phyloP scores from a whole-genome alignment of 92 coral and sea anemone genomes.

The Zoanthus solanderi region DNA sequence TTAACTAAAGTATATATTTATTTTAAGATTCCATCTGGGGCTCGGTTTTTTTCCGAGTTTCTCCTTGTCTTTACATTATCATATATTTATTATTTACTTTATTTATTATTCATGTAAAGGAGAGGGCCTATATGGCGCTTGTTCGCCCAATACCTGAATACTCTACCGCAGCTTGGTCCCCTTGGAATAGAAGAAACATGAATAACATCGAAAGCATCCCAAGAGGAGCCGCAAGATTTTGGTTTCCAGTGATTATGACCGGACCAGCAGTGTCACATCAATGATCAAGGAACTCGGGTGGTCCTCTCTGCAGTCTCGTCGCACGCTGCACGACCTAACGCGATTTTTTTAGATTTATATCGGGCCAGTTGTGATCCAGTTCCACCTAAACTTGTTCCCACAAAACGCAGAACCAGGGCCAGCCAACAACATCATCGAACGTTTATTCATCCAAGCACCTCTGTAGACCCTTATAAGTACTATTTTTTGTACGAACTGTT shows the following conservation, averaged over 20 bases:
- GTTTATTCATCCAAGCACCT: neutral
- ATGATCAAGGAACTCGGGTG: neutral
- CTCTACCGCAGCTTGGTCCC: neutral
- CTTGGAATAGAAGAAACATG: neutral
- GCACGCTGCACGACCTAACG: neutral
- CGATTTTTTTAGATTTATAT: too few species aligned
- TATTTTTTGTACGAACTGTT: neutral
- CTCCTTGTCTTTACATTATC: too few species aligned
- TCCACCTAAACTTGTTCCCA: neutral
- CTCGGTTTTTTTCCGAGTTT: too few species aligned
- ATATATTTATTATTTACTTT: too few species aligned
- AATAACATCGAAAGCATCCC: neutral
- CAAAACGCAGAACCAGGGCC: neutral
- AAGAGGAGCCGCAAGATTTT: neutral
- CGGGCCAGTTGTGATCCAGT: neutral
- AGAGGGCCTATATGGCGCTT: neutral
- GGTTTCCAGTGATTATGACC: too few species aligned
- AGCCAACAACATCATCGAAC: neutral
- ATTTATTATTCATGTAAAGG: neutral
- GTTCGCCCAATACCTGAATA: conserved; percentile 1
- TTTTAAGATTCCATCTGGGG: too few species aligned
- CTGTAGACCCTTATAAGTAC: neutral
- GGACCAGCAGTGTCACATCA: neutral
- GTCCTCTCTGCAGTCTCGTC: neutral
- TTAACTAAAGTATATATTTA: too few species aligned